Evolutionary conservation across 2,888 invertebrate species (phyloP).

Genomic region (Agriopis marginaria): DNA sequence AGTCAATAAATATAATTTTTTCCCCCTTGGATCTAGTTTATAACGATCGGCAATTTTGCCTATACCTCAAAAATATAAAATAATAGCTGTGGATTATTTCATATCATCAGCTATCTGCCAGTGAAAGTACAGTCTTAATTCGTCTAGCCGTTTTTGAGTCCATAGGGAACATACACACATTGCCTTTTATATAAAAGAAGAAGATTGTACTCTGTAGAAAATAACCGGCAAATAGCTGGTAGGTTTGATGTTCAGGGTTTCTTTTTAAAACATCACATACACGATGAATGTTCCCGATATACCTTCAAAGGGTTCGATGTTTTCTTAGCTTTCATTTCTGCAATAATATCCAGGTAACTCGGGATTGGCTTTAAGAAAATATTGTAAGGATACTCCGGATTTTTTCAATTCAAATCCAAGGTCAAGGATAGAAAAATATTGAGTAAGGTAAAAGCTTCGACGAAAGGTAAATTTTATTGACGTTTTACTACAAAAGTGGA

Average conservation of each 20-base stretch:
- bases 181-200: neutral
- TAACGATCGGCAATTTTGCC: too few species aligned
- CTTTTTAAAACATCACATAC: neutral
- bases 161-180: neutral
- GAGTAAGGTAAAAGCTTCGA: slow-evolving; percentile 37
- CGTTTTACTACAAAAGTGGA: slow-evolving; percentile 7
- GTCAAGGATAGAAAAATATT: slow-evolving; percentile 38
- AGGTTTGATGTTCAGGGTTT: neutral
- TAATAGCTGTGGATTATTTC: neutral
- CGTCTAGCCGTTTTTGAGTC: too few species aligned
- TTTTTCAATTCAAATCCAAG: slow-evolving; percentile 33
- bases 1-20: neutral
- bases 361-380: slow-evolving; percentile 39
- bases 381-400: slow-evolving; percentile 35
- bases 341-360: slow-evolving; percentile 44
- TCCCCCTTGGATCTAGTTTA: too few species aligned
- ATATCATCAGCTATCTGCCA: too few species aligned
- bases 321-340: slow-evolving; percentile 41
- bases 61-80: neutral
- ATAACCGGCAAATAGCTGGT: too few species aligned
- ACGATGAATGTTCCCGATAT: slow-evolving; percentile 2
- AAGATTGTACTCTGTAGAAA: too few species aligned
- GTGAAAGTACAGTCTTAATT: too few species aligned
- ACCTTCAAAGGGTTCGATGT: slow-evolving; percentile 1
- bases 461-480: slow-evolving; percentile 10